A percentile compares a stretch with the other conserved stretches of the same genome.
Conservation (phyloP, 92 coral and sea anemone genomes). For the Umimayanthus chanpuru region DNA sequence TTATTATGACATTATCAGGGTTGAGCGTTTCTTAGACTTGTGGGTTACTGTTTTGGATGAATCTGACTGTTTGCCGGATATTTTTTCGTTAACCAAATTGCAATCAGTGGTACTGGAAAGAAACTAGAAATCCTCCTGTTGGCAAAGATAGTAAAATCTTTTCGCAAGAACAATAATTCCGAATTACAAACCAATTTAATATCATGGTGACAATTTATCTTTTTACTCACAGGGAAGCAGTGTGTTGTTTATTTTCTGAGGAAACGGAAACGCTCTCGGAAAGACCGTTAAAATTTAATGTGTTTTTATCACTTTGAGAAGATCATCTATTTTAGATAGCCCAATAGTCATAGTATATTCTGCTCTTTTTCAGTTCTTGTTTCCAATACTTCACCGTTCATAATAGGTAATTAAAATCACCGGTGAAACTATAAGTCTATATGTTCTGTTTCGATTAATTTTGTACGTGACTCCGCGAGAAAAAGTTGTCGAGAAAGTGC, state of each 20-base stretch:
- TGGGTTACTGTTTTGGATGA: neutral
- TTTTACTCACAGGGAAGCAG: neutral
- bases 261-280: neutral
- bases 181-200: neutral
- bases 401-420: neutral
- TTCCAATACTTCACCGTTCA: neutral
- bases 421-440: neutral
- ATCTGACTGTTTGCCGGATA: neutral
- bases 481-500: neutral
- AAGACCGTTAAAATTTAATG: neutral
- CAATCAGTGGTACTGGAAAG: neutral
- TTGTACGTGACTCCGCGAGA: neutral
- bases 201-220: neutral
- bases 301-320: slow-evolving; percentile 1
- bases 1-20: no score
- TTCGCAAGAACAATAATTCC: neutral
- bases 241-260: neutral
- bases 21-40: no score
- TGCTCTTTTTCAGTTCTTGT: neutral
- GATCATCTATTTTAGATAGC: neutral
- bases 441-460: no score
- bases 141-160: no score
- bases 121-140: neutral
- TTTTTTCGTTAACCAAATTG: neutral
- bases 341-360: neutral